A percentile compares a stretch with the other conserved stretches of the same genome.
Conservation (phyloP, 2,797 vertebrate genomes). For the Setipinna tenuifilis region DNA sequence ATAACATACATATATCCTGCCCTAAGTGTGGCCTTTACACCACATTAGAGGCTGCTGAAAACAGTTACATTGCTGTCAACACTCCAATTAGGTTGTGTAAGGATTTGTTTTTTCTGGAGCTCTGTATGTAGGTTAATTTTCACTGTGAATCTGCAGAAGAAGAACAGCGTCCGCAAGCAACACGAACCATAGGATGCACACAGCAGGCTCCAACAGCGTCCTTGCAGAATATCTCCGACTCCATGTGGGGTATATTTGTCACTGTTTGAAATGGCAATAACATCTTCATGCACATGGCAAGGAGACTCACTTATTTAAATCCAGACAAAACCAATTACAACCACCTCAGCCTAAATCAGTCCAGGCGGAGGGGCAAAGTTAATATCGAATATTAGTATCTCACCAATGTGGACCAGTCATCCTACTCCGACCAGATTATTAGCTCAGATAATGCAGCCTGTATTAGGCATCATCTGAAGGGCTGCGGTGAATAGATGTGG, state of each 20-base stretch:
- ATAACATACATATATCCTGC: too few species aligned
- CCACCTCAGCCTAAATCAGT: constrained; percentile 53
- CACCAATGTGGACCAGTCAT: not conserved
- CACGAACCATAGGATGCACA: not conserved
- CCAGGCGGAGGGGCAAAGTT: constrained; percentile 44
- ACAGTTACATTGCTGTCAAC: too few species aligned
- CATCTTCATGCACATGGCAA: constrained; percentile 52
- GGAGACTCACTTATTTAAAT: constrained; percentile 52
- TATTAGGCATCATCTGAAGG: not conserved
- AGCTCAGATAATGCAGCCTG: not conserved
- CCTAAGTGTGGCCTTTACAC: too few species aligned
- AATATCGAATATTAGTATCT: constrained; percentile 35
- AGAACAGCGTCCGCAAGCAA: not conserved
- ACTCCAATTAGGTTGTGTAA: too few species aligned
- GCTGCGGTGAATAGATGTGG: not conserved
- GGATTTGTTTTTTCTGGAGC: not conserved
- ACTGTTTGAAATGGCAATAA: constrained; percentile 54
- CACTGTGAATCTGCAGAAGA: not conserved
- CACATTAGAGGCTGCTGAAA: too few species aligned
- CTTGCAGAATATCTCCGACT: constrained; percentile 8
- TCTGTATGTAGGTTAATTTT: not conserved
- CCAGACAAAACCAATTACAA: constrained; percentile 60
- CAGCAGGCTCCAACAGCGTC: not conserved
- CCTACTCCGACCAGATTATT: not conserved
- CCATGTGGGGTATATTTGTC: constrained; percentile 46